phyloP scores from a whole-genome alignment of 2,797 vertebrate species.

The Uromys caudimaculatus region DNA sequence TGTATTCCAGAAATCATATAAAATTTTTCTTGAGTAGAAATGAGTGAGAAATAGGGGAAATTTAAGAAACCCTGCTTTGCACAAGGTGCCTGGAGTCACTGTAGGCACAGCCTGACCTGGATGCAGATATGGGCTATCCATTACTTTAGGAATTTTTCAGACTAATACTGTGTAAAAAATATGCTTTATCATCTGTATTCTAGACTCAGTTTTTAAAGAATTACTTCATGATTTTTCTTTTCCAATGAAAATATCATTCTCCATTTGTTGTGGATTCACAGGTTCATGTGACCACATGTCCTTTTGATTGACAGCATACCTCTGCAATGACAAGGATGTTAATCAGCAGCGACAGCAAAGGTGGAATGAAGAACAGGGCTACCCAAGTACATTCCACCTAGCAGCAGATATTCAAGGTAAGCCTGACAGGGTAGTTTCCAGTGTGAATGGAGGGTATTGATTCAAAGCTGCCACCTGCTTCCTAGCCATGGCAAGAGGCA shows the following conservation, averaged over 20 bases:
- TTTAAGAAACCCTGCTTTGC: too few relatives aligned
- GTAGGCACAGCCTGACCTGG: neutral
- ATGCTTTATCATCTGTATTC: neutral
- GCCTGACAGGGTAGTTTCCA: neutral
- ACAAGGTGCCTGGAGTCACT: accelerated
- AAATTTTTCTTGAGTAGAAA: neutral
- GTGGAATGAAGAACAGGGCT: neutral
- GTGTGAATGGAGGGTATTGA: neutral
- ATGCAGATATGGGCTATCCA: neutral
- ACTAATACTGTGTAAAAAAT: neutral
- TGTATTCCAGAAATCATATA: neutral
- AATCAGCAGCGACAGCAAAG: neutral
- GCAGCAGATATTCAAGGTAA: neutral
- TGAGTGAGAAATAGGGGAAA: neutral
- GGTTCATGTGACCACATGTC: too few relatives aligned
- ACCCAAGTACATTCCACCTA: neutral
- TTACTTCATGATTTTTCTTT: neutral
- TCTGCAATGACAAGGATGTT: neutral
- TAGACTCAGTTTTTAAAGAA: neutral
- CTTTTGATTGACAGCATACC: neutral
- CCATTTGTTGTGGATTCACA: neutral
- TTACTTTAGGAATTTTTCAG: neutral
- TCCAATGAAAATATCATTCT: neutral
- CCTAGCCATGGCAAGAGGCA: neutral
- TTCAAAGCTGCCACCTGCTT: slow-evolving; percentile 45